phyloP scores from a whole-genome alignment of 2,888 invertebrate genomes.

The Pilophorus perplexus region DNA sequence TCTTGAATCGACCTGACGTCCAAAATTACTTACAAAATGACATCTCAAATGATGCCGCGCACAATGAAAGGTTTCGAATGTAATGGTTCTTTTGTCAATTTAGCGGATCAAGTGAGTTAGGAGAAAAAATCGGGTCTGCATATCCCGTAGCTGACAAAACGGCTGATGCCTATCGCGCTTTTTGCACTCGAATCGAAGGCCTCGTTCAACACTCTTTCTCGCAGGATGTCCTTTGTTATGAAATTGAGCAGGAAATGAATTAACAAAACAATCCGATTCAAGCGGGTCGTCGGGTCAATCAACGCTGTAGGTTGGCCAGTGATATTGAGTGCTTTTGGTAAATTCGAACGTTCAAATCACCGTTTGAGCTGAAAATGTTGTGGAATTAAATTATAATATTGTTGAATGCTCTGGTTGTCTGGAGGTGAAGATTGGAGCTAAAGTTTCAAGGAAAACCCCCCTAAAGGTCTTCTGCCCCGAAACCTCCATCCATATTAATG shows the following conservation, averaged over 20 bases:
- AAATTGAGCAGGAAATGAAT: constrained; percentile 22
- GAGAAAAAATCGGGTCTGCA: not conserved
- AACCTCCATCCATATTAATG: constrained; percentile 40
- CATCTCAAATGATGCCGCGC: no score
- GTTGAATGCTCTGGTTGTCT: not conserved
- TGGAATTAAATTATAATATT: no score
- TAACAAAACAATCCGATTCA: constrained; percentile 14
- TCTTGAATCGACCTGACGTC: no score
- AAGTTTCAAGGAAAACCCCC: constrained; percentile 7
- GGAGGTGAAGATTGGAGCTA: constrained; percentile 29
- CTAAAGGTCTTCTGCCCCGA: constrained; percentile 7
- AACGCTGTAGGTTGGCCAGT: constrained; percentile 9
- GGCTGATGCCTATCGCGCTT: constrained; percentile 1
- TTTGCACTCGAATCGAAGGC: not conserved
- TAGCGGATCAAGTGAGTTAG: no score
- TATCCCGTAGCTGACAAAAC: constrained; percentile 1
- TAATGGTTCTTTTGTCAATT: no score
- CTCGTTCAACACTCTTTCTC: not conserved
- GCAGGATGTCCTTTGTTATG: constrained; percentile 20
- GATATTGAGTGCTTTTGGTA: no score
- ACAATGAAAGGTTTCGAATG: no score
- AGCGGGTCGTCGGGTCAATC: constrained; percentile 1
- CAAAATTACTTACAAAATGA: no score
- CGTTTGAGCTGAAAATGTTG: no score
- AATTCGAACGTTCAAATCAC: no score